phyloP scores from a whole-genome alignment of 2,797 vertebrate species.

The Vireo griseus region DNA sequence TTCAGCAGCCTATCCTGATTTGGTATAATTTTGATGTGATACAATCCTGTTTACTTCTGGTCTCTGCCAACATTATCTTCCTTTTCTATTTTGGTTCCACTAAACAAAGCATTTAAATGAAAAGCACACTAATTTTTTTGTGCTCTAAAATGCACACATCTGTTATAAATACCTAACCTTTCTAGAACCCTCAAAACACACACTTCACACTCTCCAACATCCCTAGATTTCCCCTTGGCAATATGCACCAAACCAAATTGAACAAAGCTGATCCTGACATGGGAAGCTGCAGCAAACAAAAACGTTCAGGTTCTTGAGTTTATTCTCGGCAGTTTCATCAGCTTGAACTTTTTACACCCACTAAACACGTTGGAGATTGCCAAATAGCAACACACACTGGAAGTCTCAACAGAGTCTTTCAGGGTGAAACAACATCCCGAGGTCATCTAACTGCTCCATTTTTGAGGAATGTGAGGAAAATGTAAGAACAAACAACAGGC shows the following conservation, averaged over 20 bases:
- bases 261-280: neutral
- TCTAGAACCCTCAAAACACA: neutral
- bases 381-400: neutral
- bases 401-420: neutral
- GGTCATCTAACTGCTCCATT: constrained; percentile 15
- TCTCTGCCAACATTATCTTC: neutral
- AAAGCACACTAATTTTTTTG: neutral
- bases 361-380: constrained; percentile 15
- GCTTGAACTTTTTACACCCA: constrained; percentile 43
- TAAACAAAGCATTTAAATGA: neutral
- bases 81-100: neutral
- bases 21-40: neutral
- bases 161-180: neutral
- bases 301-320: neutral
- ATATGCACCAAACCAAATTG: neutral
- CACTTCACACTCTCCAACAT: neutral
- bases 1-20: neutral
- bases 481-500: neutral
- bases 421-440: neutral
- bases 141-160: neutral
- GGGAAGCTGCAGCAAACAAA: neutral
- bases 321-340: neutral
- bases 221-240: neutral
- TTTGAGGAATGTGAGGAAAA: neutral
- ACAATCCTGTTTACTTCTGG: neutral